Evolutionary conservation across 92 coral and sea anemone genomes (phyloP).

Genomic region (Actinostola sp.): DNA sequence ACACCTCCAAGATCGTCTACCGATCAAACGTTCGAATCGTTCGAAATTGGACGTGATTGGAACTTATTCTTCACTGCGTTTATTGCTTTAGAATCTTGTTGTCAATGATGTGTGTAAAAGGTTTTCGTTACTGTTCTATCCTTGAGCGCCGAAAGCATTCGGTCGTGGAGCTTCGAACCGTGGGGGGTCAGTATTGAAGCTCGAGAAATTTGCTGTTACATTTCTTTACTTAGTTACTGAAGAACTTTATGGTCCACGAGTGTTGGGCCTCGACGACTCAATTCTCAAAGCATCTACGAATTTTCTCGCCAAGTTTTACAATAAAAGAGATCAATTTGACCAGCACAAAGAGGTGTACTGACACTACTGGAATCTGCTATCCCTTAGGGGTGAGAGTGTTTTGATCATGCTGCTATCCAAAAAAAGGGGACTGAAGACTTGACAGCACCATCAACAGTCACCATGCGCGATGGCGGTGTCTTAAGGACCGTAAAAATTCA

Average conservation of each 20-base stretch:
- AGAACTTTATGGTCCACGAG: background rate
- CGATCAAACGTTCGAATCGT: conserved; percentile 17
- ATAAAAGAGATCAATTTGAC: too few species aligned
- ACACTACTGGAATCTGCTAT: too few species aligned
- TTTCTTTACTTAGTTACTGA: background rate
- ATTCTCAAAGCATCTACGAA: too few species aligned
- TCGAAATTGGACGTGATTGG: background rate
- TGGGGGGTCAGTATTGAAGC: background rate
- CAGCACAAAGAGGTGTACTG: too few species aligned
- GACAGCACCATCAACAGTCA: too few species aligned
- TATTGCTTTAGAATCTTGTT: conserved; percentile 22
- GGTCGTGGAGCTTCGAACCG: background rate
- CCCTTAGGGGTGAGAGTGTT: too few species aligned
- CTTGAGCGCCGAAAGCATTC: conserved; percentile 1
- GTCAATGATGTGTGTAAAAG: conserved; percentile 31
- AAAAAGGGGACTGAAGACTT: too few species aligned
- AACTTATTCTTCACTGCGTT: background rate
- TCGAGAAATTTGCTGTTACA: background rate
- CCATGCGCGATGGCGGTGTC: too few species aligned
- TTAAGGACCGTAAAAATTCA: too few species aligned
- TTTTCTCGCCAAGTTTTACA: too few species aligned
- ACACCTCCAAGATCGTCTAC: conserved; percentile 1
- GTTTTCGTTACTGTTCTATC: conserved; percentile 8
- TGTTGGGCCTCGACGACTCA: too few species aligned
- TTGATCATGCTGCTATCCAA: too few species aligned